Evolutionary conservation across 1,140 invertebrate species (phyloP), one percentile per base, ranked within the genome.

Genomic region (Schlechtendalia chinensis): DNA sequence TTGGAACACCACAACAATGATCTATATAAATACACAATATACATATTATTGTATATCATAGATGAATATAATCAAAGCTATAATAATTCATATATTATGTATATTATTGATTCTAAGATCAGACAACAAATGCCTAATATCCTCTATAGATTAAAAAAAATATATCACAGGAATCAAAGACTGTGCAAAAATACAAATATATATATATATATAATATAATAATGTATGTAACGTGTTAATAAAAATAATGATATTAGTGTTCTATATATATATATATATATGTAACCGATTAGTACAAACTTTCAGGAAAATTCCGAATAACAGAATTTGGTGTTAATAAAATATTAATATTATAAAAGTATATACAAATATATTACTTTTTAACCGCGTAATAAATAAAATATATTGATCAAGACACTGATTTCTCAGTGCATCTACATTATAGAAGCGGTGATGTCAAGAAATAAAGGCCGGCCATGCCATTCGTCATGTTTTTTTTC

Each of bases 381-480:
- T 14, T 77, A 77, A 77, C 74, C 74, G 74, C 74, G 24, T 77
- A 71, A 45, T 77, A 77, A 77, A 77, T 77, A 77, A 56, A 77
- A 59, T 58, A 59, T 58, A 77, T 77, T 77, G 17, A 59, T 27
- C 74, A 75, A 75, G 53, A 75, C 72, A 77, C 74, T 59, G 74
- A 77, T 77, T 59, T 77, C 74, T 77, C 74, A 77, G 74, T 77
- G 74, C 74, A 59, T 77, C 74, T 77, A 77, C 74, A 59, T 58
- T 56, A 54, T 75, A 77, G 56, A 77, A 77, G 74, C 74, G 74
- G 74, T 77, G 74, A 77, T 77, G 74, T 77, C 74, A 77, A 77
- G 74, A 67, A 77, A 77, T 22, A 77, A 77, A 77, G 74, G 74
- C 74, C 16, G 74, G 74, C 56, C 74, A 77, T 77, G 74, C 74